Evolutionary conservation across 2,113 vertebrate genomes (phyloP), one percentile per base, ranked within the genome.

Genomic region (Clupea harengus): DNA sequence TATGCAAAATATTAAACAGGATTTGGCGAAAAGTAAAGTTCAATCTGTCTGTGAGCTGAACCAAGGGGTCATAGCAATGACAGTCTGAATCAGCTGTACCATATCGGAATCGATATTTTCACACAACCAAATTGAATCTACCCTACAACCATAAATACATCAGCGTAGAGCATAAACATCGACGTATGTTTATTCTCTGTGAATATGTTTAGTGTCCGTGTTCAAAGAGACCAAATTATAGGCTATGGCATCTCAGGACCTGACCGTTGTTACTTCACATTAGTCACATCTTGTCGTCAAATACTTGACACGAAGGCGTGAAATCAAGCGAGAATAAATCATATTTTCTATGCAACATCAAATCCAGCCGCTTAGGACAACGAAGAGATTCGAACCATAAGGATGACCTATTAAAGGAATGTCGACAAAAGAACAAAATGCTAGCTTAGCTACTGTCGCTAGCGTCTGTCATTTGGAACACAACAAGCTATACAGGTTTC

Each of bases 11-110:
- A 32, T 78, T 17, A 75, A 75, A 39, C 32, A 25, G 60, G 60
- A 8, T 20, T 64, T 78, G 11, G 28, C 9, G 39, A 81, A 39
- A 44, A 82, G 64, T 81, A 44, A 13, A 28, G 39, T 52, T 81
- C 25, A 25, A 75, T 49, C 15, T 49, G 4, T 46, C 20, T 49
- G 49, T 57, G 4, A 54, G 17, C 18, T 47, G 39, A 20, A 88
- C 90, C 89, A 89, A 92, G 90, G 94, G 95, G 94, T 95, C 93
- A 95, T 44, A 90, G 94, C 93, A 95, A 95, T 95, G 94, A 95
- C 95, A 94, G 92, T 84, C 89, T 89, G 91, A 90, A 90, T 94
- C 91, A 90, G 85, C 89, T 84, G 88, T 89, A 86, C 82, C 81
- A 86, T 88, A 87, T n/a, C 44, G 85, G 9, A 72, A 64, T 39